Evolutionary conservation across 2,797 vertebrate genomes (phyloP), one percentile per base, ranked within the genome.

Genomic region (Choloepus didactylus): DNA sequence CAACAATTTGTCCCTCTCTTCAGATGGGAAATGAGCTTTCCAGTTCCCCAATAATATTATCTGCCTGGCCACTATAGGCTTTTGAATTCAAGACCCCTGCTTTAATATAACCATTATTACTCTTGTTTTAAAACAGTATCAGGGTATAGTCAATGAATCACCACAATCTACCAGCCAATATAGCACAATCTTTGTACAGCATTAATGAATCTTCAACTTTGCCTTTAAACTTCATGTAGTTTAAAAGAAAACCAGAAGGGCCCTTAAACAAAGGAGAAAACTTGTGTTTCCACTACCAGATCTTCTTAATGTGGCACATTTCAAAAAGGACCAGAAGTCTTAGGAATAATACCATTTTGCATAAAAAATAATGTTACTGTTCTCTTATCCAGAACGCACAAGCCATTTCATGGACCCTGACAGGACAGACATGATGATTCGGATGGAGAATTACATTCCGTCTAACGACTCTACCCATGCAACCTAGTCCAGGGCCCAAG

Each of bases 361-460:
- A 88, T 73, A 70, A 93, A 89, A 89, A 76, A 89, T 56, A 93
- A 38, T 76, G 49, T 81, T 60, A 64, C 75, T 77, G 4, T 72
- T 95, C 62, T 79, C 14, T 89, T 95, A 25, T 29, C 59, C 44
- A 91, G 69, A 72, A 38, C 25, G 14, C 49, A 14, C 35, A 81
- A 70, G 77, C 23, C n/a, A 84, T 80, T 91, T 83, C 70, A 94
- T 79, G 67, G 79, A 81, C 29, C 12, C 72, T 11, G 81, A 77
- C 87, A 96, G 89, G 81, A 81, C 89, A 96, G 89, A 86, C 87
- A 77, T 44, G 35, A 76, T 62, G 70, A 76, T 91, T 67, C 86
- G 62, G 64, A 89, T 59, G 86, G 85, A 80, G 59, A 79, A 56
- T 81, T 93, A 15, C 69, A 51, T 44, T 95, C 89, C 94, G 51